A percentile compares a stretch with the other conserved stretches of the same genome.
These are phyloP conservation scores for Clepsis dumicolana DNA, from an alignment of 2,888 invertebrate genomes.

Conservation along the genomic window DNA sequence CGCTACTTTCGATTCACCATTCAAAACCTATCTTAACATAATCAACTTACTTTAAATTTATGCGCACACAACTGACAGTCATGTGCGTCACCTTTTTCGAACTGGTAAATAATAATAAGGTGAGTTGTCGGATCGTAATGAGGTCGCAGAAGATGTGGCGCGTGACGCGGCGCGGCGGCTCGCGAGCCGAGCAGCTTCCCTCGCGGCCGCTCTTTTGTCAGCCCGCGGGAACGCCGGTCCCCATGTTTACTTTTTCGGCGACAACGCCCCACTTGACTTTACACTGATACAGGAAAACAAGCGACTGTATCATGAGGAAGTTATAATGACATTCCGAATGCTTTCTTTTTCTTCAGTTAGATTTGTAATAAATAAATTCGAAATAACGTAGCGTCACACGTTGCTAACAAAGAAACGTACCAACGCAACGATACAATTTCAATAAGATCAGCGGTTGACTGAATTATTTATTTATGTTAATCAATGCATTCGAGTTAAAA, in stretches of 20 bases:
- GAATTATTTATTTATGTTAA: neutral
- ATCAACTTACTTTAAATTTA: constrained; percentile 54
- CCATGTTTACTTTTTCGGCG: constrained; percentile 64
- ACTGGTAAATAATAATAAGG: constrained; percentile 25
- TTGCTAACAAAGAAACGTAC: neutral
- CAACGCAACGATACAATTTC: neutral
- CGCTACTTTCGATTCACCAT: constrained; percentile 57
- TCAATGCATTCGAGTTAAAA: neutral
- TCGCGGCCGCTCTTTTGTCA: constrained; percentile 65
- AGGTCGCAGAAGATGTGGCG: constrained; percentile 51
- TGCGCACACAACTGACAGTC: constrained; percentile 41
- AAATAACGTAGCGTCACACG: neutral
- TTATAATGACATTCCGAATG: constrained; percentile 29
- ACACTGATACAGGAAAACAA: constrained; percentile 43
- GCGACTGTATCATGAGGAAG: constrained; percentile 32
- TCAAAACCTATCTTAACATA: constrained; percentile 58
- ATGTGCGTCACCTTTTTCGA: constrained; percentile 23
- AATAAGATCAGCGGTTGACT: neutral
- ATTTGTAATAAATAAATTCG: neutral
- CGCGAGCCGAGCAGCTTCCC: constrained; percentile 51
- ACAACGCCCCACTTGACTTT: constrained; percentile 61
- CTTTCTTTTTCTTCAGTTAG: constrained; percentile 9
- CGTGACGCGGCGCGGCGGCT: constrained; percentile 55
- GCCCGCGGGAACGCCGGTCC: constrained; percentile 61
- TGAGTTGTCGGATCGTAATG: constrained; percentile 40